Base-by-base conservation (phyloP, 2,888 invertebrate genomes). In the Parnassius apollo region DNA sequence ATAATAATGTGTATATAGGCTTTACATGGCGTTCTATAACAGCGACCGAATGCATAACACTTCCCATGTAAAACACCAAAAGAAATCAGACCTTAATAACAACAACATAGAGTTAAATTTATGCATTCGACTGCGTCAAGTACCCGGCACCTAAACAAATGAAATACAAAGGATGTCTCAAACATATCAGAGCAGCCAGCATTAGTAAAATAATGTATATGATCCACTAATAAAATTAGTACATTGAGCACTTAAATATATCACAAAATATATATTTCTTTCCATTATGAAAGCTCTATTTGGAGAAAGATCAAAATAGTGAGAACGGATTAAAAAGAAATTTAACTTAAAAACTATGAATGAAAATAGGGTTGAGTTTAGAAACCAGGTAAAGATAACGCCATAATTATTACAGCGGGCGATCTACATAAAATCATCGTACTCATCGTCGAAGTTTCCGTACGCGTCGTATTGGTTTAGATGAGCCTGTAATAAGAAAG, bases 401-500 rank as follows among this genome's bases (percentile, higher is more conserved):
- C 13, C 50, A 49, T 22, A 55, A 59, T 61, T 61, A 65, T 46
- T 11, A 45, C n/a, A 66, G 74, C 77, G 53, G n/a, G 3, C 2
- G 18, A 7, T 45, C 93, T 95, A 96, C 95, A 96, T 96, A 80
- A 96, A 96, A 78, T 96, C 96, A 75, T 96, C 95, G 78, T 92
- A 96, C 60, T 96, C 95, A 64, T 93, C 92, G 66, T 93, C 94
- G 72, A 92, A 95, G 75, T 93, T 93, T 64, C 93, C 94, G 70
- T 94, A 94, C 63, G 93, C 91, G 73, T 94, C 95, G 80, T 95
- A 94, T 83, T 95, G 94, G 73, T 89, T 93, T 68, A 94, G 92
- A 70, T 94, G 93, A 59, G 93, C 93, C 94, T 94, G 91, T 1
- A 81, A 83, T 22, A 59, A 59, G 18, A n/a, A 49, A 9, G 13